A percentile compares a stretch with the other conserved stretches of the same genome.
These are phyloP conservation scores for Gymnocypris eckloni DNA, from an alignment of 2,797 vertebrate genomes.

Conservation along the genomic window DNA sequence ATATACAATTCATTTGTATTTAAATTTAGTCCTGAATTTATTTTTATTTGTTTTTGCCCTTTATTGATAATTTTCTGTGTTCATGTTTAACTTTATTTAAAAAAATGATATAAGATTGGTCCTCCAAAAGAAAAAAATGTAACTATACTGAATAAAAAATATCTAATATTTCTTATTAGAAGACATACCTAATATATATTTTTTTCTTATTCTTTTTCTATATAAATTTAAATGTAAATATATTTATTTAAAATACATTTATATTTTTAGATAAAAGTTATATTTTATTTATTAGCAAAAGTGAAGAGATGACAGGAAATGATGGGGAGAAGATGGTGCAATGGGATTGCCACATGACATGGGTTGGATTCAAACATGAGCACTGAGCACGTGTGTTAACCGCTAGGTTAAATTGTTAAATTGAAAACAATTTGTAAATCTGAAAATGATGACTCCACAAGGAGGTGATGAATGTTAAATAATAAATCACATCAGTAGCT, in stretches of 20 bases:
- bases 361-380: background rate
- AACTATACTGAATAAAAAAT: background rate
- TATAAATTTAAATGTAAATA: no score
- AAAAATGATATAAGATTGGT: background rate
- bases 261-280: background rate
- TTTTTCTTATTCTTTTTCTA: no score
- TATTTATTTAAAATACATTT: background rate
- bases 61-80: background rate
- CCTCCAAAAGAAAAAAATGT: background rate
- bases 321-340: background rate
- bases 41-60: background rate
- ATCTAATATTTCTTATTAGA: background rate
- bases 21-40: background rate
- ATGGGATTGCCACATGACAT: background rate
- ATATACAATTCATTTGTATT: no score
- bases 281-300: background rate
- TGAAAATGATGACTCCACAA: constrained; percentile 19
- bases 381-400: background rate
- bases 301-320: background rate
- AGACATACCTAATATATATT: background rate
- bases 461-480: constrained; percentile 3
- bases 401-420: no score
- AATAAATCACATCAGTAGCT: background rate
- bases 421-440: background rate
- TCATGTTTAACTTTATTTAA: background rate